Evolutionary conservation across 2,888 invertebrate species (phyloP).

Genomic region (Campoplex capitator): DNA sequence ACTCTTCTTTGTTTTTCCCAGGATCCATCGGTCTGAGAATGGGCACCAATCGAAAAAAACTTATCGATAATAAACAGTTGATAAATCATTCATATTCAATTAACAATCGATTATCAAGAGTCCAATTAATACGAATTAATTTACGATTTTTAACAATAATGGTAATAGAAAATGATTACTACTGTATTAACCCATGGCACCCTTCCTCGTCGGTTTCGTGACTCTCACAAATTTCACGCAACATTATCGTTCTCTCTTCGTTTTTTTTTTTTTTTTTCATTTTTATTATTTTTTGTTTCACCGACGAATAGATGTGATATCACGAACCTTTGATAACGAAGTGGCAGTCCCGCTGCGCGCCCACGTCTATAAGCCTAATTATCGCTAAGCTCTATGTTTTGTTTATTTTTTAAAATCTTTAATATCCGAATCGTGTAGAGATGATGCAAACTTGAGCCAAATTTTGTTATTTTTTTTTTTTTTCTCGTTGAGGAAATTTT

Average conservation of each 20-base stretch:
- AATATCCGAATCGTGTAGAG: slow-evolving; percentile 44
- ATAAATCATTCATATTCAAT: neutral
- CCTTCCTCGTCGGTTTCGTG: slow-evolving; percentile 9
- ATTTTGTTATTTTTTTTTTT: slow-evolving; percentile 20
- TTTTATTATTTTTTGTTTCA: slow-evolving; percentile 23
- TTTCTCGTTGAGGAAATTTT: slow-evolving; percentile 10
- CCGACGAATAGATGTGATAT: slow-evolving; percentile 58
- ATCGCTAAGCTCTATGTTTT: slow-evolving; percentile 48
- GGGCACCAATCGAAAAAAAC: slow-evolving; percentile 29
- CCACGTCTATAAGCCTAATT: slow-evolving; percentile 66
- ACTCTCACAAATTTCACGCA: neutral
- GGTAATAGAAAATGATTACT: neutral
- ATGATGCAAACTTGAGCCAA: slow-evolving; percentile 56
- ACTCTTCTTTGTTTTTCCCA: slow-evolving; percentile 15
- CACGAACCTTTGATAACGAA: slow-evolving; percentile 71
- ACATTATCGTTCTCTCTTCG: neutral
- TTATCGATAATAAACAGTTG: neutral
- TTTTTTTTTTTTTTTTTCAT: neutral
- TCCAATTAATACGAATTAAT: neutral
- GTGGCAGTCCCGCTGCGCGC: slow-evolving; percentile 74
- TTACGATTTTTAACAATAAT: neutral
- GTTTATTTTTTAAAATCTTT: slow-evolving; percentile 12
- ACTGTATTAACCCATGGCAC: slow-evolving; percentile 3
- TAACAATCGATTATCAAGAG: neutral
- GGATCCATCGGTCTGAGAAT: slow-evolving; percentile 38